phyloP scores from a whole-genome alignment of 2,888 invertebrate species.

The Periphyllus acericola region DNA sequence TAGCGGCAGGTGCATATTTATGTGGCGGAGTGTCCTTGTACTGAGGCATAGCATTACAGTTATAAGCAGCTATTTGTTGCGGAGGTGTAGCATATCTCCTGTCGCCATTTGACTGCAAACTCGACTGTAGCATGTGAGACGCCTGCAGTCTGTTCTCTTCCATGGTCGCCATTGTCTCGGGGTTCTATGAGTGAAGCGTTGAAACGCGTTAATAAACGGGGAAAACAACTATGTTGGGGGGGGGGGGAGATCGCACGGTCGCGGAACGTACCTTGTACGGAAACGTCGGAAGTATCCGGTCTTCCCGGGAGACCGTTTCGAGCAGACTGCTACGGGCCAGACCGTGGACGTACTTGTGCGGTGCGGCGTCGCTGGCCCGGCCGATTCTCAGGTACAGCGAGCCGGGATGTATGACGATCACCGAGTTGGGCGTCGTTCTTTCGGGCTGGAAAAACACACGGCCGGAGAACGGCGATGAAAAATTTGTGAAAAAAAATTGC shows the following conservation, averaged over 20 bases:
- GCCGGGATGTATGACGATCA: conserved; percentile 95
- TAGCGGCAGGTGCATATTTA: conserved; percentile 66
- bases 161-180: conserved; percentile 79
- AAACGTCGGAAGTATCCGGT: conserved; percentile 75
- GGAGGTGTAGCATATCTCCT: conserved; percentile 84
- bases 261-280: conserved; percentile 39
- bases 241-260: too few relatives aligned
- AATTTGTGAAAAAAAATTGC: too few relatives aligned
- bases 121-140: conserved; percentile 86
- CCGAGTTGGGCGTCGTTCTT: conserved; percentile 66
- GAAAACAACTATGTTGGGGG: too few relatives aligned
- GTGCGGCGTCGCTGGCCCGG: conserved; percentile 88
- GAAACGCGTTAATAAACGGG: too few relatives aligned
- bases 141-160: conserved; percentile 86
- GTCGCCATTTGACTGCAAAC: conserved; percentile 84
- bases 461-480: background rate
- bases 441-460: conserved; percentile 4
- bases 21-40: background rate
- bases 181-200: conserved; percentile 68
- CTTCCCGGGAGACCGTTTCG: conserved; percentile 71
- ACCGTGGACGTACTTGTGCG: conserved; percentile 85
- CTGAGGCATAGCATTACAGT: conserved; percentile 67
- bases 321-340: conserved; percentile 76
- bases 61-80: conserved; percentile 89
- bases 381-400: conserved; percentile 90